phyloP scores from a whole-genome alignment of 2,113 vertebrate genomes.

The Cyprinodon brontotheroides region DNA sequence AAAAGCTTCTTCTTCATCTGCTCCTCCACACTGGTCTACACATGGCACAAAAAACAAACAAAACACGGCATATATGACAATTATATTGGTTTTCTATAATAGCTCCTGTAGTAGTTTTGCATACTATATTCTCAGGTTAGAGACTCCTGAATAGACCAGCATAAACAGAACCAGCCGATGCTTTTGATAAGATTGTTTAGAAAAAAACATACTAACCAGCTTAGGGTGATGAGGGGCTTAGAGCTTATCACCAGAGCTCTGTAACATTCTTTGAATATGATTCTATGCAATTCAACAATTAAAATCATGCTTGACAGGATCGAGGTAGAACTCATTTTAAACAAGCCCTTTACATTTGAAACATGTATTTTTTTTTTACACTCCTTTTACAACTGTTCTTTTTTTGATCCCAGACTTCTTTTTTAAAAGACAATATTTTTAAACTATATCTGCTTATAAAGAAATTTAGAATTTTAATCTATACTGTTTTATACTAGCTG shows the following conservation, averaged over 20 bases:
- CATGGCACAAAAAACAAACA: not conserved
- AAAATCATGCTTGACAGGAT: not conserved
- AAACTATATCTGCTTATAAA: not conserved
- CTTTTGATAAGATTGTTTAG: not conserved
- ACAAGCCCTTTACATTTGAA: not conserved
- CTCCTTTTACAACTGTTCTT: not conserved
- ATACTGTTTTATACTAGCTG: too few species aligned
- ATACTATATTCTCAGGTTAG: not conserved
- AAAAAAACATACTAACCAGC: not conserved
- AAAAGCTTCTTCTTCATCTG: constrained; percentile 86
- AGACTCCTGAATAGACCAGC: not conserved
- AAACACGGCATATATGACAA: not conserved
- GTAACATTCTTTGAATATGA: not conserved
- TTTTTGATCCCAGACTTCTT: not conserved
- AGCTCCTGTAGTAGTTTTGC: not conserved
- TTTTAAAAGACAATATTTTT: not conserved
- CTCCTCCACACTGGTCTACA: constrained; percentile 85
- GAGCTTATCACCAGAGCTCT: not conserved
- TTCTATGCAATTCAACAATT: not conserved
- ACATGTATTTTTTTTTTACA: not conserved
- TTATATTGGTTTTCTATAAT: not conserved
- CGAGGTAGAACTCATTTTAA: not conserved
- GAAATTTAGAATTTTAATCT: not conserved
- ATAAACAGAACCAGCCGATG: not conserved
- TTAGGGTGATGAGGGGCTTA: not conserved